Evolutionary conservation across 2,797 vertebrate genomes (phyloP).

Genomic region (Siniperca obscura): DNA sequence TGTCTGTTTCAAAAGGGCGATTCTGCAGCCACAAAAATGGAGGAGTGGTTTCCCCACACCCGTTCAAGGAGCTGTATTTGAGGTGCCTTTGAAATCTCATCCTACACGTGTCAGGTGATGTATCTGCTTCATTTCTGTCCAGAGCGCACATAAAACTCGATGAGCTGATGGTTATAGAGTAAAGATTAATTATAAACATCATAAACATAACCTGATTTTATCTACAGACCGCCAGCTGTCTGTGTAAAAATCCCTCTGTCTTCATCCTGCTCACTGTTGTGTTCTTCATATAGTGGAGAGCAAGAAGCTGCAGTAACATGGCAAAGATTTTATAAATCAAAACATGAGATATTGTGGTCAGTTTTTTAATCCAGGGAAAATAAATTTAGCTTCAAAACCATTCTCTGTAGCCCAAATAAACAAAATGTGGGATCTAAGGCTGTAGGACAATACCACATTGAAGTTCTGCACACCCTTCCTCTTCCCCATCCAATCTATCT

Average conservation of each 20-base stretch:
- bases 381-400: not conserved
- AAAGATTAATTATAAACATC: conserved; percentile 54
- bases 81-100: conserved; percentile 19
- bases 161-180: conserved; percentile 20
- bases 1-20: not conserved
- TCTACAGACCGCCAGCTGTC: conserved; percentile 19
- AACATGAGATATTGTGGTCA: not conserved
- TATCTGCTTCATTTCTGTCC: conserved; percentile 30
- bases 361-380: not conserved
- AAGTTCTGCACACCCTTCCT: not conserved
- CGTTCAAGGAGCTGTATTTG: not conserved
- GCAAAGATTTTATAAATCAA: not conserved
- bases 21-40: not conserved
- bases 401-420: not conserved
- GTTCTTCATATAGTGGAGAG: not conserved
- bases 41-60: not conserved
- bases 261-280: not conserved
- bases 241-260: not conserved
- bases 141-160: conserved; percentile 51
- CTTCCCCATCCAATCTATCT: not conserved
- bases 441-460: not conserved
- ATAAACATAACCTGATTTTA: conserved; percentile 52
- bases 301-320: not conserved
- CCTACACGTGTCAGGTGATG: conserved; percentile 35
- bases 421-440: not conserved